Base-by-base conservation (phyloP, 1,140 invertebrate genomes). In the Apolygus lucorum region DNA sequence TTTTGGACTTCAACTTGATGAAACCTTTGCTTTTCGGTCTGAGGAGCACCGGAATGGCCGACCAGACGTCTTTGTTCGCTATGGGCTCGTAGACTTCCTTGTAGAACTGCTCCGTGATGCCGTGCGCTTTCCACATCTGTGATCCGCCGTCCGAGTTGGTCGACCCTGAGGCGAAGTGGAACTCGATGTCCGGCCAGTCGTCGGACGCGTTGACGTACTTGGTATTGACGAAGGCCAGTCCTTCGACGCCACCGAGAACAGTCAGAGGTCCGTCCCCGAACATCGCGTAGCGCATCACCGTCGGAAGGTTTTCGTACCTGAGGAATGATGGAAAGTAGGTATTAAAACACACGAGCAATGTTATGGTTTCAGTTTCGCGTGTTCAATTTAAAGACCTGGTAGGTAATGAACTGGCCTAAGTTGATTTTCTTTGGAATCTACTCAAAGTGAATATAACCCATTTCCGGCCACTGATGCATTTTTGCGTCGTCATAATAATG, bases 121-220 rank as follows among this genome's bases (percentile, higher is more conserved):
- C 92, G 72, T 93, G 91, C 0, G 88, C 87, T 79, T 92, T 92
- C 17, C 89, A 83, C 8, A 94, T 76, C 74, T 94, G 91, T 22
- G 85, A 84, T 0, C 93, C 93, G 0, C 89, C 90, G 73, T 96
- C 93, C 0, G 91, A 92, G 75, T 91, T 92, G 0, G 90, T 92
- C 0, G 90, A 91, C 0, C 92, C 92, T 0, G 92, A 93, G n/a
- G 94, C 84, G 73, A 95, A 95, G 77, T 95, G 93, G 71, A 96
- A 88, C 73, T 96, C 92, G 22, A 95, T 93, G 75, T 96, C 93
- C 0, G 93, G 93, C 76, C 87, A 95, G 76, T 96, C 92, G 2
- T 92, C 83, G 0, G 88, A 84, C 0, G 84, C 84, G 74, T 96
- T 96, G 0, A 85, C 88, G 71, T 90, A 92, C 77, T 93, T 95